Evolutionary conservation across 2,797 vertebrate species (phyloP).

Genomic region (Oryzias sinensis): DNA sequence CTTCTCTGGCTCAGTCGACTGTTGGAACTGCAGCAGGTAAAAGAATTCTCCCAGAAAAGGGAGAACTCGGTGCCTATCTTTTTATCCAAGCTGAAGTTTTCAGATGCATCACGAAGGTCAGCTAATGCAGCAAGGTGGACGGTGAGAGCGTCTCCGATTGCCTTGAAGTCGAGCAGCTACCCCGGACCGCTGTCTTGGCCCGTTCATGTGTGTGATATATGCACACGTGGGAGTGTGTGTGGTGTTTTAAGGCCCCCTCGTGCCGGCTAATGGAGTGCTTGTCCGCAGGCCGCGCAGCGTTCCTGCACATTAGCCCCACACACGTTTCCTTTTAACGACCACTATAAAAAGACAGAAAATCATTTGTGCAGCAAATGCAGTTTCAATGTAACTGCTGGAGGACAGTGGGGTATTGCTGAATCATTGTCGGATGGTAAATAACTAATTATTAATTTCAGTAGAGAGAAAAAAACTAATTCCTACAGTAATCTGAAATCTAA

Average conservation of each 20-base stretch:
- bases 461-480: neutral
- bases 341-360: conserved; percentile 70
- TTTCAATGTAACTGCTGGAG: conserved; percentile 36
- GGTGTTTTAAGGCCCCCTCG: conserved; percentile 67
- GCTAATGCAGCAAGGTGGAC: too few species aligned
- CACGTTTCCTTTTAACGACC: conserved; percentile 67
- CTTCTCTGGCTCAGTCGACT: conserved; percentile 85
- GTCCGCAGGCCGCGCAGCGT: conserved; percentile 51
- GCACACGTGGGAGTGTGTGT: conserved; percentile 24
- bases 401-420: conserved; percentile 39
- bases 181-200: conserved; percentile 48
- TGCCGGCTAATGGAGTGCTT: conserved; percentile 70
- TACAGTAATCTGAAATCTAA: neutral
- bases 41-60: neutral
- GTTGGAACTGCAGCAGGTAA: conserved; percentile 93
- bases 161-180: conserved; percentile 55
- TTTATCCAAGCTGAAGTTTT: neutral
- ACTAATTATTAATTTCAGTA: neutral
- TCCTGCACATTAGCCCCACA: conserved; percentile 64
- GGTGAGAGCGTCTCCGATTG: too few species aligned
- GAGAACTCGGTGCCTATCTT: neutral
- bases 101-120: too few species aligned
- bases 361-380: conserved; percentile 53
- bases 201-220: conserved; percentile 24
- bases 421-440: conserved; percentile 1